These are phyloP conservation scores for Sinodicranocentrus sp. DNA, from an alignment of 2,888 invertebrate genomes.

Conservation along the genomic window DNA sequence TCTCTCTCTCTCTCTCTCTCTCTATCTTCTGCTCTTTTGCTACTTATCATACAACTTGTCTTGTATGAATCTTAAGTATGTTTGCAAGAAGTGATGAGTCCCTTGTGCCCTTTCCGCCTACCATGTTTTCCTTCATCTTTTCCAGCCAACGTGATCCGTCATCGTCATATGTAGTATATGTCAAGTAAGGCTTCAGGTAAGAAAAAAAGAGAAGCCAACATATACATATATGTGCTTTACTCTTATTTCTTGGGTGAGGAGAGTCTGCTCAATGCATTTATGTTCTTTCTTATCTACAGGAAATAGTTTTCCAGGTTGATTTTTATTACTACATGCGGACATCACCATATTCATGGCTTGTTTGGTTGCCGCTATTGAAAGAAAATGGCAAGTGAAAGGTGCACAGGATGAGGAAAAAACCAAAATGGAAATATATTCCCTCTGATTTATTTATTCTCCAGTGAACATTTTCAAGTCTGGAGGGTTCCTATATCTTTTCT, in stretches of 20 bases:
- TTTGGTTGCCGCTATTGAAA: background rate
- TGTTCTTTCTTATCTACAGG: background rate
- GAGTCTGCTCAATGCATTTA: too few relatives aligned
- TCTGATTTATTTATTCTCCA: slow-evolving; percentile 17
- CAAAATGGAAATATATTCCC: slow-evolving; percentile 4
- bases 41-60: slow-evolving; percentile 6
- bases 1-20: background rate
- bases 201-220: background rate
- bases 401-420: background rate
- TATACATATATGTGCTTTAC: background rate
- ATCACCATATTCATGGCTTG: too few relatives aligned
- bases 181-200: background rate
- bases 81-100: slow-evolving; percentile 52
- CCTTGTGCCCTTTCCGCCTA: slow-evolving; percentile 53
- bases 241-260: too few relatives aligned
- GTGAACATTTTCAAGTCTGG: too few relatives aligned
- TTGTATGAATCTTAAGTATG: slow-evolving; percentile 39
- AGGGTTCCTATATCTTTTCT: too few relatives aligned
- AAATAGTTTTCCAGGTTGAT: too few relatives aligned
- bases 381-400: slow-evolving; percentile 24
- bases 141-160: slow-evolving; percentile 16
- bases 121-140: slow-evolving; percentile 14
- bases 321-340: too few relatives aligned
- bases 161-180: slow-evolving; percentile 14
- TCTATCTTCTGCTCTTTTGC: background rate